phyloP scores from a whole-genome alignment of 1,140 invertebrate species.

The honey bee (Apis mellifera) region DNA sequence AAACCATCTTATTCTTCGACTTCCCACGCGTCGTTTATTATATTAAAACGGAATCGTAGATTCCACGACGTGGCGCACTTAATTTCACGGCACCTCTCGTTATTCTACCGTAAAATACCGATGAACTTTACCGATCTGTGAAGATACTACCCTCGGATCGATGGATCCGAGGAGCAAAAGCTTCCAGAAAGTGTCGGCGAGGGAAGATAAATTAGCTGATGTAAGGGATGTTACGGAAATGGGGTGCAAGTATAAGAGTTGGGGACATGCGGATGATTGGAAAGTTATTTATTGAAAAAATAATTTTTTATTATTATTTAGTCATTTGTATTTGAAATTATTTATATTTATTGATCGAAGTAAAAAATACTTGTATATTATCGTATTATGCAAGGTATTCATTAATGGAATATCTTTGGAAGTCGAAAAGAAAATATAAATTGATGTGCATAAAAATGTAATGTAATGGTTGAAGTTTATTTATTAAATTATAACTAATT shows the following conservation, averaged over 20 bases:
- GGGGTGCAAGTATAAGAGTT: neutral
- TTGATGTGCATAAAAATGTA: too few relatives aligned
- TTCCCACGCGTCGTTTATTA: slow-evolving; percentile 50
- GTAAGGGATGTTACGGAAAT: too few relatives aligned
- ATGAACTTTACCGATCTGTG: slow-evolving; percentile 14
- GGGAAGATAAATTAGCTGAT: neutral
- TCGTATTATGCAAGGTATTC: too few relatives aligned
- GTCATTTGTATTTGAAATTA: too few relatives aligned
- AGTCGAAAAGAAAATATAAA: too few relatives aligned
- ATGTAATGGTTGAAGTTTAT: too few relatives aligned
- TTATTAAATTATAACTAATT: too few relatives aligned
- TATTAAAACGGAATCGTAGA: slow-evolving; percentile 44
- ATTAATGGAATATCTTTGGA: too few relatives aligned
- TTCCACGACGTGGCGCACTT: slow-evolving; percentile 12
- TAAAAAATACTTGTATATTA: too few relatives aligned
- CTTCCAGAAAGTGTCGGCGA: neutral
- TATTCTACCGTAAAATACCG: slow-evolving; percentile 23
- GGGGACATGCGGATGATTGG: neutral
- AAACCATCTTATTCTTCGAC: slow-evolving; percentile 20
- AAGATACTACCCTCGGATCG: neutral
- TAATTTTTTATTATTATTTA: too few relatives aligned
- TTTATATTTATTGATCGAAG: too few relatives aligned
- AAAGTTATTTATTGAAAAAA: neutral
- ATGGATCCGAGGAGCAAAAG: neutral
- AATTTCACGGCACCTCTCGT: neutral